Evolutionary conservation across 2,888 invertebrate species (phyloP).

Genomic region (Dryobotodes eremita): DNA sequence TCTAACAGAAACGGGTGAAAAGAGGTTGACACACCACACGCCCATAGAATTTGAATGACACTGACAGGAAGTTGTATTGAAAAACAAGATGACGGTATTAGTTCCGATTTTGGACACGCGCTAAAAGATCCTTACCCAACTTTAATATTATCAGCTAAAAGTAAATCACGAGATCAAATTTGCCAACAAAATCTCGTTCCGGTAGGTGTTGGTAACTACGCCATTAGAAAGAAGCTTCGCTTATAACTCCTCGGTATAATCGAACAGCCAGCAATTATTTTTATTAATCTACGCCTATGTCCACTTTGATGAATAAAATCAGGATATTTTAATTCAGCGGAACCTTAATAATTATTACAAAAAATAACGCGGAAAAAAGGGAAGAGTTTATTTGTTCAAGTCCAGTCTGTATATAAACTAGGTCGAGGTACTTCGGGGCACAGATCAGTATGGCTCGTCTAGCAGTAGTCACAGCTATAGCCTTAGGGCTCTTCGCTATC

Average conservation of each 20-base stretch:
- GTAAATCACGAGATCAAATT: conserved; percentile 60
- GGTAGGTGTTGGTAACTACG: no score
- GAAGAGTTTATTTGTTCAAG: conserved; percentile 75
- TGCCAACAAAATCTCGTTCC: neutral
- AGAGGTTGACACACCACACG: neutral
- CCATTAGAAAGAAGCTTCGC: neutral
- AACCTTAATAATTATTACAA: conserved; percentile 72
- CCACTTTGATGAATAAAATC: conserved; percentile 23
- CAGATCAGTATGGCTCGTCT: conserved; percentile 80
- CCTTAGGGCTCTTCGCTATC: conserved; percentile 81
- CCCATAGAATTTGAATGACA: neutral
- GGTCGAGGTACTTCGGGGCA: conserved; percentile 70
- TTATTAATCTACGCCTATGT: conserved; percentile 45
- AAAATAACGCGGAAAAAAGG: conserved; percentile 75
- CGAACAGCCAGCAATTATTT: conserved; percentile 10
- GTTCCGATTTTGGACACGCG: neutral
- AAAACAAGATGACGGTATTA: neutral
- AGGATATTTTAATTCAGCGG: conserved; percentile 50
- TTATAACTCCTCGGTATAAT: neutral
- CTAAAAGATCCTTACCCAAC: neutral
- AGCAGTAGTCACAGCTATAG: conserved; percentile 76
- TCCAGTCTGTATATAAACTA: conserved; percentile 79
- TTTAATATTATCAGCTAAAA: no score
- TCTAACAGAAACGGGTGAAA: neutral
- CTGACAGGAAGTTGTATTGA: neutral